A percentile compares a stretch with the other conserved stretches of the same genome.
Evolutionary conservation across 1,140 invertebrate species (phyloP).

Genomic region (Tetraneura akinire): DNA sequence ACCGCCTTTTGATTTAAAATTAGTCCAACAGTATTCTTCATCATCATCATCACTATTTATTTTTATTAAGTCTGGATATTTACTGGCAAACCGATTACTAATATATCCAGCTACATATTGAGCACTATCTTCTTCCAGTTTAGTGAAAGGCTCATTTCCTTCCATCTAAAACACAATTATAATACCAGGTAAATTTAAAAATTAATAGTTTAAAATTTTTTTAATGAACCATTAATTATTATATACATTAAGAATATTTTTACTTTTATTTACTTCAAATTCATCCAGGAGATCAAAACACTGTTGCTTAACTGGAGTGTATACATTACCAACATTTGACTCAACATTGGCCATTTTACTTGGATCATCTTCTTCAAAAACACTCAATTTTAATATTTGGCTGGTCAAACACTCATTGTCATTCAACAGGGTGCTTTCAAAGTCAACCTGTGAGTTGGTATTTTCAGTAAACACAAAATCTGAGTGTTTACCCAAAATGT

Average conservation of each 20-base stretch:
- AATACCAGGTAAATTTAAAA: too few relatives aligned
- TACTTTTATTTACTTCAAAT: conserved; percentile 12
- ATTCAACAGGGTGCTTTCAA: background rate
- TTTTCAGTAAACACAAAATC: background rate
- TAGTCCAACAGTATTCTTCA: background rate
- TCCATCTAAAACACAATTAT: too few relatives aligned
- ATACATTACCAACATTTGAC: background rate
- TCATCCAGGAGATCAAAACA: background rate
- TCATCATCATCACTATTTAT: background rate
- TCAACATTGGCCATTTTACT: background rate
- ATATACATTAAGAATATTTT: too few relatives aligned
- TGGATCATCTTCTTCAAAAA: background rate
- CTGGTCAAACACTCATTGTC: background rate
- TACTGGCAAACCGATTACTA: background rate
- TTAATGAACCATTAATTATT: background rate
- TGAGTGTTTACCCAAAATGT: background rate
- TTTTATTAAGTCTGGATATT: background rate
- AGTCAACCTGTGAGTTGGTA: background rate
- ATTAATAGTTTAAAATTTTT: too few relatives aligned
- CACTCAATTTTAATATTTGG: background rate
- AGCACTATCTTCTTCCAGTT: background rate
- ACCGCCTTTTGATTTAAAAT: background rate
- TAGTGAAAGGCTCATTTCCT: too few relatives aligned
- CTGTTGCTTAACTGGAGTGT: background rate
- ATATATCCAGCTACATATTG: conserved; percentile 2